Conservation (phyloP, 1,140 invertebrate species). For the Cydia strobilella region DNA sequence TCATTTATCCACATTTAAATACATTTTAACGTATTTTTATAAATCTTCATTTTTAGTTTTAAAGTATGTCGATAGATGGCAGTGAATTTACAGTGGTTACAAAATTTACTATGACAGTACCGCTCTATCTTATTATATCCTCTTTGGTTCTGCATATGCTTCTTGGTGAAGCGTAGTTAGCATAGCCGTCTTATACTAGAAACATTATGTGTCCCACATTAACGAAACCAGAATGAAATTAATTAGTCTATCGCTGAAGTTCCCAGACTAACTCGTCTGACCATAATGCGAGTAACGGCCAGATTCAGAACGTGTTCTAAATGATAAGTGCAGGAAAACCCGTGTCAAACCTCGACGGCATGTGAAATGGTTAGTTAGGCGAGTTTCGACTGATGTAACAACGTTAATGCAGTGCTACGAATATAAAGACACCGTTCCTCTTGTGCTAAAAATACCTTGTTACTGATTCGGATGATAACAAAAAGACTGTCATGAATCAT, state of each 20-base stretch:
- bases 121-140: no score
- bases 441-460: background rate
- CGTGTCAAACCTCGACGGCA: background rate
- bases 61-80: no score
- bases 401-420: background rate
- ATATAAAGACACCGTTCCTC: background rate
- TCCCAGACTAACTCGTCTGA: background rate
- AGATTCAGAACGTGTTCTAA: slow-evolving; percentile 11
- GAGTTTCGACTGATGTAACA: slow-evolving; percentile 13
- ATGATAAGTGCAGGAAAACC: slow-evolving; percentile 13
- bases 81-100: no score
- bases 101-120: no score
- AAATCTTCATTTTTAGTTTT: no score
- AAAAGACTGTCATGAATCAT: no score
- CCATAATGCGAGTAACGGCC: background rate
- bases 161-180: no score
- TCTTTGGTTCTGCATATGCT: no score
- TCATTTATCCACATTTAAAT: no score
- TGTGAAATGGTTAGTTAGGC: slow-evolving; percentile 2
- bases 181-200: background rate
- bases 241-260: background rate
- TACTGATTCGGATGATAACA: background rate
- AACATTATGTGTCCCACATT: background rate
- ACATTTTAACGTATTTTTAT: no score
- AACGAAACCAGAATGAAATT: slow-evolving; percentile 5